Evolutionary conservation across 2,888 invertebrate species (phyloP), one percentile per base, ranked within the genome.

Genomic region (Cheilosia impressa): DNA sequence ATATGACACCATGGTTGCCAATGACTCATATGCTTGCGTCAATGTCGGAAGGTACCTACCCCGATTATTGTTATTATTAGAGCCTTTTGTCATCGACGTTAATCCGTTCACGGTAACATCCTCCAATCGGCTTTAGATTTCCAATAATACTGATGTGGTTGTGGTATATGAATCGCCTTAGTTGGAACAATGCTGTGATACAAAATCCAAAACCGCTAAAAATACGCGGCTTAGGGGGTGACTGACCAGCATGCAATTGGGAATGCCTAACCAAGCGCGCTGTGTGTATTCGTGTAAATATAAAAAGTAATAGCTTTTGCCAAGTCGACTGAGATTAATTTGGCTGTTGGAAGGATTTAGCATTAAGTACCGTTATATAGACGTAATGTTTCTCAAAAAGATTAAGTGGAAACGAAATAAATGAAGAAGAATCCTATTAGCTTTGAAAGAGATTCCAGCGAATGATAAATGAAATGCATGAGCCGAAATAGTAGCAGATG

Each of bases 11-110:
- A 13, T 65, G 65, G n/a, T 63, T 31, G 47, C 41, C 71, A n/a
- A 43, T 84, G 80, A 84, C 47, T 84, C 84, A 84, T 60, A 34
- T 60, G 43, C 60, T 38, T 62, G 71, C 41, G 47, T 63, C 63
- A 43, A 27, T 22, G 63, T 27, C 7, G 50, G 34, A 4, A 13
- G 13, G 38, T 38, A 1, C 13, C 13, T 38, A 1, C 13, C 13
- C 38, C 38, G 13, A 38, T 38, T 13, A 1, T 13, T 1, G 38
- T 13, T 53, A 60, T 47, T 38, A 4, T 43, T 62, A 17, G 43
- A 58, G 19, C 27, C 41, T 38, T 38, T 66, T 47, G 50, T 75
- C 22, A 9, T 45, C n/a, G 0, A 13, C 17, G 47, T 65, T 38
- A 76, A 50, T 68, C 52, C 52, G 31, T 66, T 52, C 15, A 22